These are phyloP conservation scores for Scaptomyza tumidula DNA, from an alignment of 2,888 invertebrate genomes.

Conservation along the genomic window DNA sequence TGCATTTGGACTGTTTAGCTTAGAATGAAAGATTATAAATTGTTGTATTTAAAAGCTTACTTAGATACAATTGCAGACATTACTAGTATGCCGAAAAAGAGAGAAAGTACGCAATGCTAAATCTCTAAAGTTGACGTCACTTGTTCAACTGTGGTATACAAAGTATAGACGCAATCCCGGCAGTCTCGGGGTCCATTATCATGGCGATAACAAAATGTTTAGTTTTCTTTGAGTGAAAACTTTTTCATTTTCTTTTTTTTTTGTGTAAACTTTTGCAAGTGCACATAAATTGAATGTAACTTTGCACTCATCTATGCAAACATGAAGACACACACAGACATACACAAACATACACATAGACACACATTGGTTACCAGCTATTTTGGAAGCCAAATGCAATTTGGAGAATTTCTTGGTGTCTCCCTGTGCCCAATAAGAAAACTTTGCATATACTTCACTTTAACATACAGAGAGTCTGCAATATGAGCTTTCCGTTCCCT, in stretches of 20 bases:
- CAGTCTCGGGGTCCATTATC: constrained; percentile 66
- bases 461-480: constrained; percentile 40
- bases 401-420: constrained; percentile 53
- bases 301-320: constrained; percentile 76
- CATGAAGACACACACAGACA: constrained; percentile 28
- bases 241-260: constrained; percentile 59
- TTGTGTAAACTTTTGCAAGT: constrained; percentile 72
- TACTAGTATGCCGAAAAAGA: neutral
- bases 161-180: constrained; percentile 49
- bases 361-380: constrained; percentile 23
- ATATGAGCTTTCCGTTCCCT: neutral
- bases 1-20: neutral
- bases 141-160: neutral
- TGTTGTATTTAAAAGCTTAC: neutral
- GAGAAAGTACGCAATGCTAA: neutral
- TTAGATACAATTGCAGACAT: neutral
- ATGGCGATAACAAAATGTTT: constrained; percentile 76
- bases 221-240: constrained; percentile 70
- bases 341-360: neutral
- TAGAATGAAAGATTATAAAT: too few relatives aligned
- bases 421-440: constrained; percentile 50
- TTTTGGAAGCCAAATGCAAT: constrained; percentile 64
- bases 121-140: neutral
- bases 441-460: constrained; percentile 74
- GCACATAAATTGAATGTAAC: constrained; percentile 77